Evolutionary conservation across 2,888 invertebrate genomes (phyloP), one percentile per base, ranked within the genome.

Genomic region (Theretra japonica): DNA sequence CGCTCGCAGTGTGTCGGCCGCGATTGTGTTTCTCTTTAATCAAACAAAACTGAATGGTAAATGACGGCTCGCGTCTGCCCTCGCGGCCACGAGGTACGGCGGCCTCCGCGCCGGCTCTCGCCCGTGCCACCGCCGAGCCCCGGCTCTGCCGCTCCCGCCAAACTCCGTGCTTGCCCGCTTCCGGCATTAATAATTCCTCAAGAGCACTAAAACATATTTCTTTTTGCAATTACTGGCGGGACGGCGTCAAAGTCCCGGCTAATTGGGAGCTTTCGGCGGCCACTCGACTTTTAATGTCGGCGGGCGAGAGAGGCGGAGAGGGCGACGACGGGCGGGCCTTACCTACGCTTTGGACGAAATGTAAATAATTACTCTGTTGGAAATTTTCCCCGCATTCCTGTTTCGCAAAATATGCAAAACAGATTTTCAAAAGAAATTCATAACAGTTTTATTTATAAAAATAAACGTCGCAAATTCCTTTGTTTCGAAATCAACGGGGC

Each of bases 181-280:
- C 75, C 75, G 74, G 79, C 84, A 87, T 87, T 87, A 88, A 90
- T 90, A 90, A 90, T 90, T 88, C 85, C 77, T 80, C 75, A 76
- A 82, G 85, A 86, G 83, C 83, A 87, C 85, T 88, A 84, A 88
- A 90, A 88, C 87, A 88, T 90, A 90, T 90, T 92, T 92, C 87
- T 90, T 91, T 91, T 88, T 83, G 88, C 88, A 91, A 92, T 91
- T 89, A 90, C 87, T 84, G 83, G 79, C 81, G 81, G 84, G 81
- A 83, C 81, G 83, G 88, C 88, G 85, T 89, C 89, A 89, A 91
- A 92, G 90, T 91, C 90, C 87, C 80, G 79, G 90, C 91, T 94
- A 92, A 93, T 94, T 94, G 90, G 91, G 86, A 88, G 91, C 90
- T 92, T 93, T 93, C 87, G 88, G 83, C 79, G 85, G 85, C 86